A percentile compares a stretch with the other conserved stretches of the same genome.
Conservation (phyloP, 2,113 vertebrate species). For the Oryzias javanicus region DNA sequence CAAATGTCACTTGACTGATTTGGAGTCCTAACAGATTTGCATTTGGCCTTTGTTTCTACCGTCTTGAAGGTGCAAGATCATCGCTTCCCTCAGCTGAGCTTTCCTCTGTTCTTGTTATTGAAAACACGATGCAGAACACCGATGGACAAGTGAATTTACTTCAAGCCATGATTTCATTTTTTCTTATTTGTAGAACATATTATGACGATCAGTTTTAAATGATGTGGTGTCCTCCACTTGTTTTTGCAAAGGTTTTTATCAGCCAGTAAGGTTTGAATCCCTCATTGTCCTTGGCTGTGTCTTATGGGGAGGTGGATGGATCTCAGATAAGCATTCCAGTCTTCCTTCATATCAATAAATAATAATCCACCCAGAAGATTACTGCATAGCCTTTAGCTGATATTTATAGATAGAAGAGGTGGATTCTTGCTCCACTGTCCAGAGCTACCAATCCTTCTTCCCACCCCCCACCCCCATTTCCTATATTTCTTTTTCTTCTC, state of each 20-base stretch:
- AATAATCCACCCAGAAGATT: conserved; percentile 73
- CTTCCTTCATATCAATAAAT: conserved; percentile 76
- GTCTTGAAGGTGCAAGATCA: too few relatives aligned
- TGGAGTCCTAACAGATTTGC: too few relatives aligned
- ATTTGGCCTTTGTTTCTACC: too few relatives aligned
- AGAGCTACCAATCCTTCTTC: conserved; percentile 11
- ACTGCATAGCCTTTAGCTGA: conserved; percentile 68
- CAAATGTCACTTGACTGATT: too few relatives aligned
- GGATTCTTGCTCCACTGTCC: conserved; percentile 60
- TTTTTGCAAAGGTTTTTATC: conserved; percentile 58
- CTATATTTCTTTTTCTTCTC: conserved; percentile 24
- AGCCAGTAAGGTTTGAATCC: conserved; percentile 54
- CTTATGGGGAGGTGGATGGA: conserved; percentile 43
- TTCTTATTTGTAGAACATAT: conserved; percentile 25
- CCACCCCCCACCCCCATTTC: conserved; percentile 16
- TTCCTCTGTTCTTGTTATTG: too few relatives aligned
- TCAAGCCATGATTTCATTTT: too few relatives aligned
- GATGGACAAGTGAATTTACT: too few relatives aligned
- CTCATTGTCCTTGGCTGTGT: conserved; percentile 68
- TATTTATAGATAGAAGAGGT: conserved; percentile 75
- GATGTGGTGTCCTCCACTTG: conserved; percentile 56
- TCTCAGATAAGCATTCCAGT: conserved; percentile 58
- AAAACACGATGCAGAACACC: too few relatives aligned
- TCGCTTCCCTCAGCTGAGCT: too few relatives aligned
- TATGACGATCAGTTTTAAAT: conserved; percentile 12